Conservation (phyloP, 2,797 vertebrate species). For the Phrynocephalus guinanensis region DNA sequence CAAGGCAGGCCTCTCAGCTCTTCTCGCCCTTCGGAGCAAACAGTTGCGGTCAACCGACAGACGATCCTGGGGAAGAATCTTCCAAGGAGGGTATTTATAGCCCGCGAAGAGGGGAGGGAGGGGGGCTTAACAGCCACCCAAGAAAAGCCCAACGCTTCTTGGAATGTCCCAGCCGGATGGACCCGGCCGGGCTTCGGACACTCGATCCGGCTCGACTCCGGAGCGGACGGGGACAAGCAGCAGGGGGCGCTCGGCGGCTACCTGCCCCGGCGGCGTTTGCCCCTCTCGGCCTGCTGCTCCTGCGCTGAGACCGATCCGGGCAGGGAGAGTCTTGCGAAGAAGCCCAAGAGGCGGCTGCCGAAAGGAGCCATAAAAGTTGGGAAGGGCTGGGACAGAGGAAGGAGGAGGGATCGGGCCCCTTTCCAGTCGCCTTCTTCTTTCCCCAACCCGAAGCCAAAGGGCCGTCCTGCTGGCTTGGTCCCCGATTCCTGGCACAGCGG, state of each 20-base stretch:
- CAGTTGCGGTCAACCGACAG: slow-evolving; percentile 27
- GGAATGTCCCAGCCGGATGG: slow-evolving; percentile 40
- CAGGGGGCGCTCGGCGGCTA: slow-evolving; percentile 11
- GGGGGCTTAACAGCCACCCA: not conserved
- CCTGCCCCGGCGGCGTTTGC: not conserved
- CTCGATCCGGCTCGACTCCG: not conserved
- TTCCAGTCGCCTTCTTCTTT: not conserved
- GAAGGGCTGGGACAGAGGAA: not conserved
- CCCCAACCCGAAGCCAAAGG: not conserved
- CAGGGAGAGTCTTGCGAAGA: too few relatives aligned
- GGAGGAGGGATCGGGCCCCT: not conserved
- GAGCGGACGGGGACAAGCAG: not conserved
- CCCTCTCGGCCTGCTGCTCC: not conserved
- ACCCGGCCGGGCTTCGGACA: not conserved
- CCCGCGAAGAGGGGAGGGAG: not conserved
- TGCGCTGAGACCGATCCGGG: not conserved
- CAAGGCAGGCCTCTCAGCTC: not conserved
- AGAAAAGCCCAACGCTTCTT: not conserved
- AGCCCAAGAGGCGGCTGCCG: not conserved
- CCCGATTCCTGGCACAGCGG: too few relatives aligned
- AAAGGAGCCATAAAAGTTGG: slow-evolving; percentile 43
- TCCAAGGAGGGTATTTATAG: slow-evolving; percentile 42
- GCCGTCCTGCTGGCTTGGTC: not conserved
- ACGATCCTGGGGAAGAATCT: slow-evolving; percentile 18
- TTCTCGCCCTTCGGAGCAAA: not conserved